A percentile compares a stretch with the other conserved stretches of the same genome.
Evolutionary conservation across 1,140 invertebrate species (phyloP).

Genomic region (Psilanteris sp.): DNA sequence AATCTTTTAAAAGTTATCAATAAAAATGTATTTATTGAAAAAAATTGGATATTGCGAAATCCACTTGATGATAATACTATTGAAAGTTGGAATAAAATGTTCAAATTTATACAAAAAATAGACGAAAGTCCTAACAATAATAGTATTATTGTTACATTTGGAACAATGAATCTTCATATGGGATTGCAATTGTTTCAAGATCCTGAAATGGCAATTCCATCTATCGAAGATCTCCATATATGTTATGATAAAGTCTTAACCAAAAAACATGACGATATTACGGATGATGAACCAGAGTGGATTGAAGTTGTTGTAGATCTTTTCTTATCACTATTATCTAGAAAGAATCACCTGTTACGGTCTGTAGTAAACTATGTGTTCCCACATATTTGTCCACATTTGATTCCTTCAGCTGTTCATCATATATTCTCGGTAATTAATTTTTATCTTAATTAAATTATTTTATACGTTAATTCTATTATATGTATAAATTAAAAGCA

Average conservation of each 20-base stretch:
- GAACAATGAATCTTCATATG: conserved; percentile 85
- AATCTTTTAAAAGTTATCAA: conserved; percentile 81
- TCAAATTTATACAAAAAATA: conserved; percentile 76
- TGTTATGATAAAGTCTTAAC: conserved; percentile 83
- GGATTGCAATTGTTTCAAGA: conserved; percentile 86
- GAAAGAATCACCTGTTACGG: conserved; percentile 84
- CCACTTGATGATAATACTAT: conserved; percentile 81
- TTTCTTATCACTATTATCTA: conserved; percentile 86
- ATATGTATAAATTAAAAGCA: no score
- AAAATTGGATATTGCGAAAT: conserved; percentile 73
- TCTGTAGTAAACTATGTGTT: conserved; percentile 86
- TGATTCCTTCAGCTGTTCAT: conserved; percentile 84
- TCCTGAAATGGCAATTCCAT: conserved; percentile 83
- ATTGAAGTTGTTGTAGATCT: conserved; percentile 89
- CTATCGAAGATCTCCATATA: conserved; percentile 84
- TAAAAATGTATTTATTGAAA: conserved; percentile 76
- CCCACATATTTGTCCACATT: conserved; percentile 84
- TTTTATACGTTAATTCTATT: no score
- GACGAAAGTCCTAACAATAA: conserved; percentile 74
- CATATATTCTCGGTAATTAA: conserved; percentile 85
- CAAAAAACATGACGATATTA: conserved; percentile 67
- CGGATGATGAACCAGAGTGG: conserved; percentile 85
- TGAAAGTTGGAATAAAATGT: conserved; percentile 83
- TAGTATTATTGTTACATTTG: conserved; percentile 76
- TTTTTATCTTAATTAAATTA: not conserved